Conservation (phyloP, 53 echinoderm and acorn worm genomes). For the Holothuria scabra region DNA sequence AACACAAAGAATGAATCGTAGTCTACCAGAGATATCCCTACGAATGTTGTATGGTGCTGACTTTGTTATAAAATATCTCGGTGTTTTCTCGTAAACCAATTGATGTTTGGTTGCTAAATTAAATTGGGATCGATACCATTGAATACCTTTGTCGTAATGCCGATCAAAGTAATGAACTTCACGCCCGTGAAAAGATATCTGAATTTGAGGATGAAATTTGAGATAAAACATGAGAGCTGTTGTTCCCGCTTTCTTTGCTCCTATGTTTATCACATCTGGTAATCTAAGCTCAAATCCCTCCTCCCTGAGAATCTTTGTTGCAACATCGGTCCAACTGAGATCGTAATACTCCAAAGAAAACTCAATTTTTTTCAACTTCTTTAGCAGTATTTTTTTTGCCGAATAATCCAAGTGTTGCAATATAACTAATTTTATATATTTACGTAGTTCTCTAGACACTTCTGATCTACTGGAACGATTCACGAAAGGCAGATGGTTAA, state of each 20-base stretch:
- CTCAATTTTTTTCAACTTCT: too few species aligned
- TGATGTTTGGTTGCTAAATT: conserved; percentile 54
- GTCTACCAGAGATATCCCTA: conserved; percentile 55
- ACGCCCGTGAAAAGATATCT: conserved; percentile 58
- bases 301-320: conserved; percentile 31
- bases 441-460: too few species aligned
- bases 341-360: too few species aligned
- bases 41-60: conserved; percentile 64
- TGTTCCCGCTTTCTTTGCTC: conserved; percentile 88
- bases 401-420: too few species aligned
- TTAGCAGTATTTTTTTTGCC: too few species aligned
- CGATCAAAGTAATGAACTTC: conserved; percentile 90
- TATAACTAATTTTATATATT: too few species aligned
- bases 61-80: conserved; percentile 77
- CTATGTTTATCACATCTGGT: conserved; percentile 74
- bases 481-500: too few species aligned
- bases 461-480: too few species aligned
- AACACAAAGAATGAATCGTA: background rate
- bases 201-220: conserved; percentile 76
- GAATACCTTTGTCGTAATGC: conserved; percentile 70
- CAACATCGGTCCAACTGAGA: conserved; percentile 54
- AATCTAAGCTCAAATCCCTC: conserved; percentile 66
- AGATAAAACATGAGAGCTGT: conserved; percentile 80
- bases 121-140: conserved; percentile 71
- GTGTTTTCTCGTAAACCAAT: conserved; percentile 79